Base-by-base conservation (phyloP, 2,113 vertebrate genomes). In the Pycnonotus jocosus region DNA sequence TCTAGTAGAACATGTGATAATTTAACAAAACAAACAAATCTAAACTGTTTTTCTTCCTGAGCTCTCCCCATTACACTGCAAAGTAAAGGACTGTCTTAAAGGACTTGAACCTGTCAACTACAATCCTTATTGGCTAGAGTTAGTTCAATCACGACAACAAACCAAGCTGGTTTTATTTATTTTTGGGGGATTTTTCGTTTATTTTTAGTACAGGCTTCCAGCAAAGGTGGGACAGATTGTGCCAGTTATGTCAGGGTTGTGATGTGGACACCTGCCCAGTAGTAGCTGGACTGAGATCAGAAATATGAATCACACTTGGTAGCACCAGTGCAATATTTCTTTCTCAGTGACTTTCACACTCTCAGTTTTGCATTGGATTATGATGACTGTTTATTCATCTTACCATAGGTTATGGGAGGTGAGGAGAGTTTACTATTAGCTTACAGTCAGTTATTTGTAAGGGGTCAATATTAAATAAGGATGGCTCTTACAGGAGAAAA, bases 251-350 rank as follows among this genome's bases (percentile, higher is more conserved):
- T 91, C 92, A 92, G 71, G 12, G 81, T 30, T 94, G 88, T 70
- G 85, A 47, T 88, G 79, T 88, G 91, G 90, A 94, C 87, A 94
- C 74, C 87, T 88, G 92, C 93, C 54, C 93, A 93, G 51, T 83
- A 74, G 93, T 77, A 96, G 72, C 73, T 95, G 92, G 94, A 90
- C 82, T 24, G 76, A 88, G 93, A 83, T 93, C 85, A 95, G 94
- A 81, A 96, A 92, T 31, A 73, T 45, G 68, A 96, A 94, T 96
- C 85, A 77, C 38, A 45, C 82, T 93, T 33, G 22, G 81, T 82
- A 89, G 68, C 0, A 18, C 64, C 60, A 71, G 72, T 11, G 73
- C 68, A 93, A 27, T 92, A 90, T 92, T 95, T 94, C 90, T 88
- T 94, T 86, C 93, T 66, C 51, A 48, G 82, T 71, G 74, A 88